A percentile compares a stretch with the other conserved stretches of the same genome.
phyloP scores from a whole-genome alignment of 1,140 invertebrate species.

The Drosophila ambigua region DNA sequence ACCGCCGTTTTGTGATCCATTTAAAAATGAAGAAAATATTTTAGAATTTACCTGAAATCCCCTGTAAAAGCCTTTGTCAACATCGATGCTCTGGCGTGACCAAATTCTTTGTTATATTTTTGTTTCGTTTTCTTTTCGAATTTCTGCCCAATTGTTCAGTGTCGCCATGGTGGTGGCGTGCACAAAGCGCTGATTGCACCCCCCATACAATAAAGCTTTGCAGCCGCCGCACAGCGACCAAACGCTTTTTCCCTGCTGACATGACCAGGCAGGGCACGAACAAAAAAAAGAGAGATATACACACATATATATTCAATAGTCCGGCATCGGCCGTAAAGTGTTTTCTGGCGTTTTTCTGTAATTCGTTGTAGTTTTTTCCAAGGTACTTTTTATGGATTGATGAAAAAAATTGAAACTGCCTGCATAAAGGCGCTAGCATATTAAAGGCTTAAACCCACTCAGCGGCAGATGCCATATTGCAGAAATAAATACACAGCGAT shows the following conservation, averaged over 20 bases:
- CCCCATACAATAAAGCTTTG: conserved; percentile 31
- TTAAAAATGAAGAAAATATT: conserved; percentile 29
- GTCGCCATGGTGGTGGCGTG: conserved; percentile 50
- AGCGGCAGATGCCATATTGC: conserved; percentile 58
- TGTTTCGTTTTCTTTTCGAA: conserved; percentile 2
- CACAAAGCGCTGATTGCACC: conserved; percentile 71
- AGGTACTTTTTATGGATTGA: conserved; percentile 16
- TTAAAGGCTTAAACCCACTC: conserved; percentile 68
- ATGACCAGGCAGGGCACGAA: conserved; percentile 27
- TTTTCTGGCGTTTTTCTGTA: conserved; percentile 56
- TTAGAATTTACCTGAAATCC: conserved; percentile 44
- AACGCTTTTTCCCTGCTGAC: conserved; percentile 56
- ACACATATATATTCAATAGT: conserved; percentile 43
- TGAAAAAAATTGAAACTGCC: conserved; percentile 45
- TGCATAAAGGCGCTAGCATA: conserved; percentile 60
- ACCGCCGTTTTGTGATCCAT: no score
- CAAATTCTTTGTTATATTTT: conserved; percentile 39
- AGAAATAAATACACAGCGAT: conserved; percentile 38
- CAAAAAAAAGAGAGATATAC: conserved; percentile 42
- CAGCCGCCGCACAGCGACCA: not conserved
- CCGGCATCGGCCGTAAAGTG: conserved; percentile 20
- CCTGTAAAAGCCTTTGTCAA: conserved; percentile 39
- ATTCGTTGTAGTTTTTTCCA: conserved; percentile 60
- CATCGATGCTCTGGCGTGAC: conserved; percentile 28
- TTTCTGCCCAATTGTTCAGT: conserved; percentile 36